These are phyloP conservation scores for Porphyrio hochstetteri DNA, from an alignment of 2,113 vertebrate species.

Conservation along the genomic window DNA sequence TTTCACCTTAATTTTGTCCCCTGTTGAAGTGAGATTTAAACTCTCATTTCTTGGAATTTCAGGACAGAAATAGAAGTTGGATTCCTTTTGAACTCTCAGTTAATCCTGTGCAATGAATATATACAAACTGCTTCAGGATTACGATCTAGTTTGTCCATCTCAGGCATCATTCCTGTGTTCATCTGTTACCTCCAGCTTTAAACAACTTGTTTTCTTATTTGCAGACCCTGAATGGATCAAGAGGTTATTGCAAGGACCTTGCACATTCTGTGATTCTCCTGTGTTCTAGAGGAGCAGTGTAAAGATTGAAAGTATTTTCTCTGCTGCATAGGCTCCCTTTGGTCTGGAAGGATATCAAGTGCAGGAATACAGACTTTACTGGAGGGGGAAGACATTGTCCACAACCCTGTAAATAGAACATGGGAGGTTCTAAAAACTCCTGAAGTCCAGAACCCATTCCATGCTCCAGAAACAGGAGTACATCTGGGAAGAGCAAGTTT, in stretches of 20 bases:
- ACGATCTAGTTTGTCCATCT: background rate
- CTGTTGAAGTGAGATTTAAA: background rate
- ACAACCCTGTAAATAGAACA: background rate
- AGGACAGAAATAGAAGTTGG: background rate
- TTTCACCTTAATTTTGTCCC: background rate
- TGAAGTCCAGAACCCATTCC: background rate
- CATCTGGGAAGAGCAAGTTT: background rate
- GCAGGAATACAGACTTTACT: background rate
- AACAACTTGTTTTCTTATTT: constrained; percentile 51
- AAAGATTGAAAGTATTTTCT: background rate
- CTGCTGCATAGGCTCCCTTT: background rate
- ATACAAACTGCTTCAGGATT: background rate
- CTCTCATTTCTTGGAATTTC: background rate
- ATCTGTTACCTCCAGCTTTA: background rate
- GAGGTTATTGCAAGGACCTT: constrained; percentile 89
- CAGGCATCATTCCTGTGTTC: background rate
- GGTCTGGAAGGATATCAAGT: background rate
- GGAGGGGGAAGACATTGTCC: background rate
- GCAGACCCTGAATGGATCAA: constrained; percentile 97
- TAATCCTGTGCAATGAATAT: background rate
- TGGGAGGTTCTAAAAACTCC: background rate
- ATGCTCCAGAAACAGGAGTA: background rate
- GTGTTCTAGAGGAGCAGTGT: constrained; percentile 78
- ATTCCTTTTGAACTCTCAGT: background rate
- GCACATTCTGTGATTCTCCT: constrained; percentile 92